Evolutionary conservation across 2,113 vertebrate genomes (phyloP), one percentile per base, ranked within the genome.

Genomic region (Oncorhynchus clarkii): DNA sequence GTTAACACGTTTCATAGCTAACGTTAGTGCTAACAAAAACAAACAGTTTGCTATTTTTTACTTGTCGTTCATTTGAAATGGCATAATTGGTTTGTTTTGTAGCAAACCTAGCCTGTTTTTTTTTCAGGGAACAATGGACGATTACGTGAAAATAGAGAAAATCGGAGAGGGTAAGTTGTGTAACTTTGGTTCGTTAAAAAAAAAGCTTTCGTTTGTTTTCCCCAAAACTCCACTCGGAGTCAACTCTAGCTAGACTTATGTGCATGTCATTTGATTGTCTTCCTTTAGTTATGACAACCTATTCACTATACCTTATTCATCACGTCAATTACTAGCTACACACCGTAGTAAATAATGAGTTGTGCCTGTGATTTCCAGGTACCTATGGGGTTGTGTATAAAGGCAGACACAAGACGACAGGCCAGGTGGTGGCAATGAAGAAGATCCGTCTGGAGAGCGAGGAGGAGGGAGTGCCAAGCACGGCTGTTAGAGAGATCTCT

Each of bases 351-450:
- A 68, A n/a, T 1, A 68, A 68, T n/a, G 16, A 14, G 39, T 16
- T 16, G 31, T 29, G 18, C 27, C 6, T 68, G 18, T 68, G 14
- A 62, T 62, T n/a, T 88, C 78, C 88, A 99, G 98, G 98, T 84
- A 99, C 98, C 70, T 99, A 99, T 89, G 98, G 98, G 65, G 96
- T 99, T 82, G 98, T 99, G 22, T 99, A 99, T 88, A 99, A 99
- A 87, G 97, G 96, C 57, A 92, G 95, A 69, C 96, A 99, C 87
- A 99, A 98, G 93, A 89, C 89, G 77, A 97, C 98, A 2, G 97
- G 97, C 68, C 95, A 98, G 74, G 90, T 99, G 74, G 98, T 99
- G 82, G 98, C 97, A 60, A 97, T 99, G 96, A 99, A 99, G 93
- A 99, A 99, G 93, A 99, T 99, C 85, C 94, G 97, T 14, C 89